phyloP scores from a whole-genome alignment of 2,888 invertebrate species.

The Galeopsomyia nigrocyanea region DNA sequence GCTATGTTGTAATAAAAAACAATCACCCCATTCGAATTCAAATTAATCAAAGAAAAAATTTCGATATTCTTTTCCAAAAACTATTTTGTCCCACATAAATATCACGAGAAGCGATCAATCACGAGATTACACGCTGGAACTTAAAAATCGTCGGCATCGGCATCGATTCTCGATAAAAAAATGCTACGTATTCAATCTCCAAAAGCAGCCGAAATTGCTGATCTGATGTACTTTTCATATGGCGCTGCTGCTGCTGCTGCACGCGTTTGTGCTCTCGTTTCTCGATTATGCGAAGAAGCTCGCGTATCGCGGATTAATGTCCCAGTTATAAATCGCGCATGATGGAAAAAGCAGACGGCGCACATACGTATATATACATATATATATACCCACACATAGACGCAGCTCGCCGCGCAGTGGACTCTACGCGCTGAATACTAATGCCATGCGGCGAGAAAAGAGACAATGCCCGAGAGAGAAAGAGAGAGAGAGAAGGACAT shows the following conservation, averaged over 20 bases:
- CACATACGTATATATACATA: neutral
- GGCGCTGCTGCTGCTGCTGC: too few relatives aligned
- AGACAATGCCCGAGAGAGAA: neutral
- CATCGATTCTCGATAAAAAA: slow-evolving; percentile 32
- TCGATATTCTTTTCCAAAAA: too few relatives aligned
- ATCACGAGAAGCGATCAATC: slow-evolving; percentile 28
- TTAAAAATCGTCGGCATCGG: neutral
- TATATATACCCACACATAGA: neutral
- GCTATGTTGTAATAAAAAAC: too few relatives aligned
- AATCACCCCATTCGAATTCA: too few relatives aligned
- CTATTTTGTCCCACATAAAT: neutral
- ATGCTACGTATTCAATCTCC: slow-evolving; percentile 32
- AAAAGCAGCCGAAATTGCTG: slow-evolving; percentile 26
- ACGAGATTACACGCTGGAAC: slow-evolving; percentile 16
- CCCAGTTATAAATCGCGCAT: neutral
- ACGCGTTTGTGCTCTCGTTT: slow-evolving; percentile 32
- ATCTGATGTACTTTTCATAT: slow-evolving; percentile 43
- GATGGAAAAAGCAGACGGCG: slow-evolving; percentile 3
- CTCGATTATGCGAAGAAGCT: slow-evolving; percentile 25
- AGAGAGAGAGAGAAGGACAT: slow-evolving; percentile 15
- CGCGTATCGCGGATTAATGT: neutral
- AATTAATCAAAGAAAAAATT: too few relatives aligned
- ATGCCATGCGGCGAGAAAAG: neutral
- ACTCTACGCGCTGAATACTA: slow-evolving; percentile 30
- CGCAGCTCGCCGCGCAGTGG: neutral